Conservation (phyloP, 2,888 invertebrate species). For the Dendrolimus houi region DNA sequence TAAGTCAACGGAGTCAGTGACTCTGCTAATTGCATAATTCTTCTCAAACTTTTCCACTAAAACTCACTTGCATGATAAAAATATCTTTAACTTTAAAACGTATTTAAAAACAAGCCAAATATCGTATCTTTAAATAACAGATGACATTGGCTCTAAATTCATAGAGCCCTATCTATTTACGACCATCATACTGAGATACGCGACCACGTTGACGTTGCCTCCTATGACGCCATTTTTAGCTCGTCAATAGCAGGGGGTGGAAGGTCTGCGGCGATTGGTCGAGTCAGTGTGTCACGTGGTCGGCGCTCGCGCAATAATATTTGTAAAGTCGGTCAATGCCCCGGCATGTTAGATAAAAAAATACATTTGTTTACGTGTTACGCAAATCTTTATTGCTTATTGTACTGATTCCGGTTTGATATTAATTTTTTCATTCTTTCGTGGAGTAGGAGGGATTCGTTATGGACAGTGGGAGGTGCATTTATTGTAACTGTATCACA, state of each 20-base stretch:
- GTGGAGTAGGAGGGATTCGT: too few relatives aligned
- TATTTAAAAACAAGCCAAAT: conserved; percentile 13
- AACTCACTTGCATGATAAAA: background rate
- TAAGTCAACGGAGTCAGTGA: too few relatives aligned
- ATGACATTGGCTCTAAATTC: conserved; percentile 70
- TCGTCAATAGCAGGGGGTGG: conserved; percentile 2
- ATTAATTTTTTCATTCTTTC: background rate
- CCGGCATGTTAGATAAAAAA: conserved; percentile 69
- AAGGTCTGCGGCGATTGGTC: conserved; percentile 28
- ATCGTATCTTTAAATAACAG: conserved; percentile 44
- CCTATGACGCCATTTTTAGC: background rate
- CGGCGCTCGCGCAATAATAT: conserved; percentile 66
- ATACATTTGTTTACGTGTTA: conserved; percentile 69
- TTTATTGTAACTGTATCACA: too few relatives aligned
- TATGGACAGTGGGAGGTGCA: too few relatives aligned
- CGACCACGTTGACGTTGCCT: conserved; percentile 3
- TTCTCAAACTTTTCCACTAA: too few relatives aligned
- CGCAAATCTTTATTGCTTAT: conserved; percentile 51
- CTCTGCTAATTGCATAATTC: too few relatives aligned
- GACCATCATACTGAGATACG: conserved; percentile 24
- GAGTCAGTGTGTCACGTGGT: conserved; percentile 67
- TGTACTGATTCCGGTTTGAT: conserved; percentile 35
- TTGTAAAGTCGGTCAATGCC: conserved; percentile 74
- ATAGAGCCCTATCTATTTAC: conserved; percentile 35
- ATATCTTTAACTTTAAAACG: background rate